Percentiles rank a stretch among this genome's conserved stretches.
Evolutionary conservation across 2,888 invertebrate genomes (phyloP).

Genomic region (Brachyopa scutellaris): DNA sequence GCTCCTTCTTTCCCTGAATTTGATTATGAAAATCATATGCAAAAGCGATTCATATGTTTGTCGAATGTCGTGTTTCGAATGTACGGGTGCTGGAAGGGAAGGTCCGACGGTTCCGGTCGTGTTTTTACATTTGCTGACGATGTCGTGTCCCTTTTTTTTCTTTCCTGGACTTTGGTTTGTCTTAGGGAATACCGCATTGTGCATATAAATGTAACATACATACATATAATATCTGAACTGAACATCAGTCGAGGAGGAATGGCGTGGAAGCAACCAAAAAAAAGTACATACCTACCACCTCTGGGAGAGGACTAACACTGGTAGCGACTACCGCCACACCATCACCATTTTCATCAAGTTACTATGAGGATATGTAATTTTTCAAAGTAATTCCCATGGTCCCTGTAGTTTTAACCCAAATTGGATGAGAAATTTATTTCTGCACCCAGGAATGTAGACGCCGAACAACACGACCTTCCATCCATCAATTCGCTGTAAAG

Average conservation of each 20-base stretch:
- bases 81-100: not conserved
- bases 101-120: not conserved
- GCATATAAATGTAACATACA: not conserved
- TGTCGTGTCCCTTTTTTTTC: not conserved
- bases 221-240: not conserved
- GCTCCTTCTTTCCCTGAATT: slow-evolving; percentile 14
- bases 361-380: slow-evolving; percentile 33
- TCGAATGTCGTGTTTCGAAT: slow-evolving; percentile 22
- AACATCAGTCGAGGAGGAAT: not conserved
- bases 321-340: not conserved
- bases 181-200: not conserved
- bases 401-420: slow-evolving; percentile 68
- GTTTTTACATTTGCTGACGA: slow-evolving; percentile 6
- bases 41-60: slow-evolving; percentile 63
- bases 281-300: not conserved
- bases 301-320: not conserved
- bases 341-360: not conserved
- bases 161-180: not conserved
- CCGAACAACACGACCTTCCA: too few relatives aligned
- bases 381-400: slow-evolving; percentile 61
- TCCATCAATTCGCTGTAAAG: not conserved
- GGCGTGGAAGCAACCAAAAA: too few relatives aligned
- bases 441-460: not conserved
- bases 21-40: slow-evolving; percentile 63
- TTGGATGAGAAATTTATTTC: slow-evolving; percentile 51